phyloP scores from a whole-genome alignment of 1,140 invertebrate genomes.

The Lineus longissimus region DNA sequence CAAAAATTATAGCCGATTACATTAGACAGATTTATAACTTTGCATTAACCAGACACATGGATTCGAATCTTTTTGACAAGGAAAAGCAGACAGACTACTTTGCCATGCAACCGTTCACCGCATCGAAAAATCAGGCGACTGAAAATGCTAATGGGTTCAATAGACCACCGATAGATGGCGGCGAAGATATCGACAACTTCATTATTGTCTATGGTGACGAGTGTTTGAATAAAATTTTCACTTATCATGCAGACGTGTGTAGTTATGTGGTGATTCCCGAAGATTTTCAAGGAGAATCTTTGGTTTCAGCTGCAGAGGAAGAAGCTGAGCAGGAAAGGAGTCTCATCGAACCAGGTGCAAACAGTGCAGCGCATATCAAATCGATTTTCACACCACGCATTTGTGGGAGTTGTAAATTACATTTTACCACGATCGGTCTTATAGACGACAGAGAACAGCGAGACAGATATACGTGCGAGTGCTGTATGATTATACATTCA shows the following conservation, averaged over 20 bases:
- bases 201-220: slow-evolving; percentile 5
- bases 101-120: background rate
- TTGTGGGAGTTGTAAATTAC: slow-evolving; percentile 1
- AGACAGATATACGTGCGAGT: slow-evolving; percentile 5
- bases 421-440: slow-evolving; percentile 2
- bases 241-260: slow-evolving; percentile 4
- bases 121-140: background rate
- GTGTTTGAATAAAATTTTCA: slow-evolving; percentile 9
- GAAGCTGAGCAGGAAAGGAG: slow-evolving; percentile 1
- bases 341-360: slow-evolving; percentile 6
- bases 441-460: slow-evolving; percentile 6
- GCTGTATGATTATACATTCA: slow-evolving; percentile 4
- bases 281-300: slow-evolving; percentile 4
- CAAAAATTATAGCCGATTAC: slow-evolving; percentile 1
- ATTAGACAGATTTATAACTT: background rate
- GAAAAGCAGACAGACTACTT: slow-evolving; percentile 2
- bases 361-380: background rate
- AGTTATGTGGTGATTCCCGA: slow-evolving; percentile 4
- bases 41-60: background rate
- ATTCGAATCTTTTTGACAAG: background rate
- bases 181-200: slow-evolving; percentile 7
- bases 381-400: background rate
- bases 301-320: slow-evolving; percentile 1
- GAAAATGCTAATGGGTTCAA: background rate
- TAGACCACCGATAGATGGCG: background rate